A percentile compares a stretch with the other conserved stretches of the same genome.
Evolutionary conservation across 2,888 invertebrate species (phyloP).

Genomic region (Alsophila aescularia): DNA sequence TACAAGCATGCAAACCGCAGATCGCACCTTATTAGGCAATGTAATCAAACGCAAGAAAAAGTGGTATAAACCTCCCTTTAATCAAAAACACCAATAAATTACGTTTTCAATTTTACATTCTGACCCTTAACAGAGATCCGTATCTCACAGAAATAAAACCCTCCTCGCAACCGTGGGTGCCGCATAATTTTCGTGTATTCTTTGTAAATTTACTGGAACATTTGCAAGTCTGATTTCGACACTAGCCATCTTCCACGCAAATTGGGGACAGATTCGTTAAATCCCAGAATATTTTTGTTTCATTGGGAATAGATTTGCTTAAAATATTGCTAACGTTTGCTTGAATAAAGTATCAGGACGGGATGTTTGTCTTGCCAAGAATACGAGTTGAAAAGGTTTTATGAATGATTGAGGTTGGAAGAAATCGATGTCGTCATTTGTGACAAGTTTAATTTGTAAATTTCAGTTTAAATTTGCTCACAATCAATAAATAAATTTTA

Average conservation of each 20-base stretch:
- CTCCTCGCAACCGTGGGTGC: constrained; percentile 50
- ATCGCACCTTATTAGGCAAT: too few relatives aligned
- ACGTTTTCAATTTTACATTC: constrained; percentile 44
- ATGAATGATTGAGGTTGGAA: background rate
- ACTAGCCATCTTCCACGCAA: constrained; percentile 42
- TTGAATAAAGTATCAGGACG: constrained; percentile 20
- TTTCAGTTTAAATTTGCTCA: too few relatives aligned
- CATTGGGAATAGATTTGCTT: constrained; percentile 39
- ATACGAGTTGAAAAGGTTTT: constrained; percentile 5
- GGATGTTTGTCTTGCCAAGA: constrained; percentile 15
- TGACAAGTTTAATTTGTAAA: too few relatives aligned
- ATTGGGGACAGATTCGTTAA: constrained; percentile 45
- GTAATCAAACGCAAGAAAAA: too few relatives aligned
- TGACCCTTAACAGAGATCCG: constrained; percentile 45
- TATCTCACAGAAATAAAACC: constrained; percentile 57
- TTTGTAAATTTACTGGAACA: constrained; percentile 67
- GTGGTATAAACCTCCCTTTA: too few relatives aligned
- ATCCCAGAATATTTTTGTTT: constrained; percentile 37
- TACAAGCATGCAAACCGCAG: too few relatives aligned
- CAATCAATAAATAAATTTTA: too few relatives aligned
- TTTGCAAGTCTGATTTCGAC: constrained; percentile 69
- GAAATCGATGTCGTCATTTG: background rate
- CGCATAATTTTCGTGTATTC: constrained; percentile 73
- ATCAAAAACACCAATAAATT: constrained; percentile 8
- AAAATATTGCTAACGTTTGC: constrained; percentile 36